These are phyloP conservation scores for Acinonyx jubatus DNA, from an alignment of 2,113 vertebrate species.

Conservation along the genomic window DNA sequence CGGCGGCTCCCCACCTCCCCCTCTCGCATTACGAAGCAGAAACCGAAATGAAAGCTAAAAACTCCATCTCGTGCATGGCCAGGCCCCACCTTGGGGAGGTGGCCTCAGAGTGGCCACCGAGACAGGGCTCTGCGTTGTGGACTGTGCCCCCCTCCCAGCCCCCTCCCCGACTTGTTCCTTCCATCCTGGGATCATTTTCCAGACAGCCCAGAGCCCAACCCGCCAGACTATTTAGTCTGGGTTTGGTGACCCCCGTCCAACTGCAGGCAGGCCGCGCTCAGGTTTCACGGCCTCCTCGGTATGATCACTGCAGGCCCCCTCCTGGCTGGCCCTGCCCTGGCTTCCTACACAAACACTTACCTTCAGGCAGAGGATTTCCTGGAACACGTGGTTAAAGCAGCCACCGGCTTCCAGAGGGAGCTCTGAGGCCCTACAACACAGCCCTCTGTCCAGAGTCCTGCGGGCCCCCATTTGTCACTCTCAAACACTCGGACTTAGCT, in stretches of 20 bases:
- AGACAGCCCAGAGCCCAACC: slow-evolving; percentile 83
- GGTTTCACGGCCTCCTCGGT: slow-evolving; percentile 81
- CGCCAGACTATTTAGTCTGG: slow-evolving; percentile 93
- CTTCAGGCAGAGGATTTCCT: slow-evolving; percentile 75
- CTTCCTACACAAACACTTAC: slow-evolving; percentile 79
- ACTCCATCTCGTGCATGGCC: background rate
- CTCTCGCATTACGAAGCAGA: background rate
- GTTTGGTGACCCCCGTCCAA: slow-evolving; percentile 90
- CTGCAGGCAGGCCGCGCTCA: slow-evolving; percentile 83
- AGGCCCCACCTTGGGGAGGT: background rate
- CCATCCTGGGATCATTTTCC: slow-evolving; percentile 85
- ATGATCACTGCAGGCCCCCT: slow-evolving; percentile 58
- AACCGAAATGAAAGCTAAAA: background rate
- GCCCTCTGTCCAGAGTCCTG: background rate
- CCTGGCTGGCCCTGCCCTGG: background rate
- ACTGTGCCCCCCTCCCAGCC: background rate
- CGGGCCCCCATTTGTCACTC: background rate
- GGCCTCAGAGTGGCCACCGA: background rate
- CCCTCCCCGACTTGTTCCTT: slow-evolving; percentile 57
- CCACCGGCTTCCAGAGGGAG: slow-evolving; percentile 12
- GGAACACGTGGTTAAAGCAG: slow-evolving; percentile 64
- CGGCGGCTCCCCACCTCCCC: background rate
- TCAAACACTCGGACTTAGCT: background rate
- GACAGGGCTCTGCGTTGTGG: background rate
- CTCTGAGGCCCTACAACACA: accelerated